Conservation (phyloP, 2,113 vertebrate genomes). For the Oreochromis niloticus region DNA sequence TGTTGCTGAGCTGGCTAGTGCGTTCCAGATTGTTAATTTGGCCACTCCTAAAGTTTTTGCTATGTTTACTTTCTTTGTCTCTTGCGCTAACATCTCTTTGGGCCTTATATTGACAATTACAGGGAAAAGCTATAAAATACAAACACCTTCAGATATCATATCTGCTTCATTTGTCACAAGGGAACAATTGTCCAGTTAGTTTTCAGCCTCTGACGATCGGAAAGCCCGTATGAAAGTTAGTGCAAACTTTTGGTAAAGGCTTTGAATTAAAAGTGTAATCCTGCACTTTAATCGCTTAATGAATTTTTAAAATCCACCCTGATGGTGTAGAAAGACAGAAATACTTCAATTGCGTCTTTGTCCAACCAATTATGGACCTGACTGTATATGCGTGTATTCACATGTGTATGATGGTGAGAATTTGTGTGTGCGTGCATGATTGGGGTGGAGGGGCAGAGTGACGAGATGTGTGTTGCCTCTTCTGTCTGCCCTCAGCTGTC, state of each 20-base stretch:
- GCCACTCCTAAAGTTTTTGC: neutral
- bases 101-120: neutral
- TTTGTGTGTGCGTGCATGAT: neutral
- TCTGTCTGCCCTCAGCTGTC: constrained; percentile 54
- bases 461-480: constrained; percentile 38
- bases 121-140: neutral
- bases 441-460: neutral
- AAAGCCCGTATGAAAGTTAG: neutral
- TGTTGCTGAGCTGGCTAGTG: neutral
- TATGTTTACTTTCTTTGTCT: neutral
- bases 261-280: neutral
- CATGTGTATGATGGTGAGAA: neutral
- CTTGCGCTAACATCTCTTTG: neutral
- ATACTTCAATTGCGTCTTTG: neutral
- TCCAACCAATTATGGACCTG: neutral
- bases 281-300: rapidly evolving
- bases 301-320: neutral
- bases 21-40: neutral
- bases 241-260: neutral
- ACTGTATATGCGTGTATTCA: neutral
- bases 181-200: neutral
- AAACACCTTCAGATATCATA: neutral
- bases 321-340: neutral
- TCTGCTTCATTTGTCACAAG: neutral
- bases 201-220: neutral